phyloP scores from a whole-genome alignment of 2,888 invertebrate genomes.

The Imbricaverruca yamaguchii region DNA sequence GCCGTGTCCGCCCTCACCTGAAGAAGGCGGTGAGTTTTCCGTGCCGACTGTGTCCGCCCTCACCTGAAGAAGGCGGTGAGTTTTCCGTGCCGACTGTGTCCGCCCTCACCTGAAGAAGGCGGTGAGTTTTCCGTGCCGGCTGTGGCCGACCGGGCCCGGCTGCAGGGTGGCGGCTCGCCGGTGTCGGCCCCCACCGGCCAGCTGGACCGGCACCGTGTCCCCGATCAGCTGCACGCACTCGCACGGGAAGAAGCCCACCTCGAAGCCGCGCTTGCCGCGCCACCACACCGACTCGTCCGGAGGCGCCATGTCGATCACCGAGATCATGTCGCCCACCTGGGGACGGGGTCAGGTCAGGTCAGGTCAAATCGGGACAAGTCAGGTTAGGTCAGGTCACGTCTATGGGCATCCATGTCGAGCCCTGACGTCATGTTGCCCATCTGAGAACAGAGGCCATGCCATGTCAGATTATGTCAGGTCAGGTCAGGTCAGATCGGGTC shows the following conservation, averaged over 20 bases:
- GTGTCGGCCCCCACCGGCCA: constrained; percentile 26
- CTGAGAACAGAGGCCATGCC: no score
- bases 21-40: constrained; percentile 94
- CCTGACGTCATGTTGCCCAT: no score
- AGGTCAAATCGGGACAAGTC: neutral
- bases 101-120: constrained; percentile 65
- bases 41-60: constrained; percentile 54
- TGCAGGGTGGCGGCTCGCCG: constrained; percentile 33
- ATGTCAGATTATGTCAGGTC: no score
- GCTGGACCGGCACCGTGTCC: constrained; percentile 59
- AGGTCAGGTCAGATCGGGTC: neutral
- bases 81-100: constrained; percentile 78
- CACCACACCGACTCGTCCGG: constrained; percentile 94
- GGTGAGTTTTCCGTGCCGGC: constrained; percentile 91
- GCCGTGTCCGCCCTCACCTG: constrained; percentile 37
- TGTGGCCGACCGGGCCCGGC: constrained; percentile 43
- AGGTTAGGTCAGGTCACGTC: neutral
- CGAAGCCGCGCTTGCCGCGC: constrained; percentile 93
- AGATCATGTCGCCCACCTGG: constrained; percentile 96
- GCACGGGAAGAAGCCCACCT: constrained; percentile 94
- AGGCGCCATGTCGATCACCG: constrained; percentile 96
- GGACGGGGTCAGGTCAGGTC: neutral
- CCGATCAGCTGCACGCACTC: constrained; percentile 89
- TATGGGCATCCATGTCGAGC: no score
- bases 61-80: constrained; percentile 78